These are phyloP conservation scores for Aratinga solstitialis DNA, from an alignment of 2,797 vertebrate species.

Conservation along the genomic window DNA sequence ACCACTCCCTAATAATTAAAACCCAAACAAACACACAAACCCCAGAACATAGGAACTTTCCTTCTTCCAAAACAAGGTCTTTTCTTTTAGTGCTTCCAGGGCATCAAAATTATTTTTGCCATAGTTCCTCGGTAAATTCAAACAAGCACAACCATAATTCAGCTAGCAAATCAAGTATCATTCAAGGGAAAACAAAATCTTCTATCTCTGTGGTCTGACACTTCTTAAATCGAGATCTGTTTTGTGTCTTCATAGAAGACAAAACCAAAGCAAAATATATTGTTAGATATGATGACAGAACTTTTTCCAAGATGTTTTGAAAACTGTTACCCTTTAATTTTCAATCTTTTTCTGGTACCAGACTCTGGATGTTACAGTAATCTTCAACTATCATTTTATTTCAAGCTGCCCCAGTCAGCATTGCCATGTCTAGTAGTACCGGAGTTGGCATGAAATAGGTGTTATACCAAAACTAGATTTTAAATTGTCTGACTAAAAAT, in stretches of 20 bases:
- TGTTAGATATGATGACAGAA: not conserved
- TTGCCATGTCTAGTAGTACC: not conserved
- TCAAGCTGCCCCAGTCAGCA: not conserved
- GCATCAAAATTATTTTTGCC: not conserved
- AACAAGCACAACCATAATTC: not conserved
- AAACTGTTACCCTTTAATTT: not conserved
- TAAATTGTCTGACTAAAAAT: not conserved
- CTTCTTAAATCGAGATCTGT: not conserved
- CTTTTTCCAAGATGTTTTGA: not conserved
- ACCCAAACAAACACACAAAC: not conserved
- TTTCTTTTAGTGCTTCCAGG: not conserved
- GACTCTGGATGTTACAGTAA: not conserved
- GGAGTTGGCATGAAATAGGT: not conserved
- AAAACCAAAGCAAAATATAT: not conserved
- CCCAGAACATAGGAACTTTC: not conserved
- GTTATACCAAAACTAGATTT: not conserved
- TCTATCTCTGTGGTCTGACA: not conserved
- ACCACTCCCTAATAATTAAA: not conserved
- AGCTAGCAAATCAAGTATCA: not conserved
- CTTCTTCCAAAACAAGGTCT: not conserved
- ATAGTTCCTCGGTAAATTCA: not conserved
- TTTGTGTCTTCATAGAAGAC: not conserved
- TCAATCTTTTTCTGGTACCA: not conserved
- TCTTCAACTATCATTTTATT: not conserved
- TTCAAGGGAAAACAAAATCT: not conserved